Evolutionary conservation across 2,113 vertebrate genomes (phyloP).

Genomic region (Istiophorus platypterus): DNA sequence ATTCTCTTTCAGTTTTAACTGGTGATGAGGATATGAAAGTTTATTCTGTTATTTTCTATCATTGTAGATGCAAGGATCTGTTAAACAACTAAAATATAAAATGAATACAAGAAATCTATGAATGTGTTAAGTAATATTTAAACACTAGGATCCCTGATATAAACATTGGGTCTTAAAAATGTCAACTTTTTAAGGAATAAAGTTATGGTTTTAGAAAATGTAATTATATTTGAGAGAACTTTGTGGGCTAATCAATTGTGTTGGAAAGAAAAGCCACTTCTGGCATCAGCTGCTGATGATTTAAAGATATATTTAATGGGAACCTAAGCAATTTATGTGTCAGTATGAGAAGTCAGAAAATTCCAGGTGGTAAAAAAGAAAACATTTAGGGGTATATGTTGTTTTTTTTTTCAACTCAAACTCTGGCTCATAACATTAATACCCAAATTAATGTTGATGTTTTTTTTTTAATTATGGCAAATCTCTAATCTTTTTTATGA

Average conservation of each 20-base stretch:
- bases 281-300: neutral
- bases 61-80: neutral
- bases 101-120: neutral
- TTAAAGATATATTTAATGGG: neutral
- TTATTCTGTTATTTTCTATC: neutral
- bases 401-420: neutral
- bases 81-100: neutral
- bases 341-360: neutral
- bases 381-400: neutral
- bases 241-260: too few relatives aligned
- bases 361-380: neutral
- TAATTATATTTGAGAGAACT: too few relatives aligned
- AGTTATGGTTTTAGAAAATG: neutral
- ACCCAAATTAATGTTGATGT: neutral
- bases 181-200: slow-evolving; percentile 21
- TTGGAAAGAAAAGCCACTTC: too few relatives aligned
- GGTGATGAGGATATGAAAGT: neutral
- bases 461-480: neutral
- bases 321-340: neutral
- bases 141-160: neutral
- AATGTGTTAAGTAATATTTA: neutral
- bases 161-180: neutral
- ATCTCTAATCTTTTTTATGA: neutral
- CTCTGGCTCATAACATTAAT: neutral
- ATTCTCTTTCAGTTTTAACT: neutral